Base-by-base conservation (phyloP, 2,888 invertebrate genomes). In the Matsumyia berberina region DNA sequence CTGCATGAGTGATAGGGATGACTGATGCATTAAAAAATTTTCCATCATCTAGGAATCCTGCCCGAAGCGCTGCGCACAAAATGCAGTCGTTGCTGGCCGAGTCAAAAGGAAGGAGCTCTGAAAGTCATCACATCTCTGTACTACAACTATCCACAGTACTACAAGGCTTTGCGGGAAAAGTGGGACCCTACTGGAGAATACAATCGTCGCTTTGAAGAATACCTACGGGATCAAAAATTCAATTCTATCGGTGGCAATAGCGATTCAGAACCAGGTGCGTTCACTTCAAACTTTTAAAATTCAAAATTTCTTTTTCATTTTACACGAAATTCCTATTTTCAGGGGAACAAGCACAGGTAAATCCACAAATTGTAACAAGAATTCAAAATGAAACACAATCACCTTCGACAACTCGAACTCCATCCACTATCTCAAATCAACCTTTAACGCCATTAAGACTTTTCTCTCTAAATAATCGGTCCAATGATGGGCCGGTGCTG, bases 181-280 rank as follows among this genome's bases (percentile, higher is more conserved):
- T 96, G 95, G 92, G 96, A 96, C 89, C 95, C 96, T 3, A 93
- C 94, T 9, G 95, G 95, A 0, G 93, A 94, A 79, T 94, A 93
- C 89, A 92, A 93, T 89, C 92, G 92, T 86, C 92, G 92, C 42
- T 94, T 92, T 73, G 93, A 93, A 64, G 88, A 90, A 66, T 89
- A 88, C 70, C 69, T 88, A 5, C 86, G 87, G 5, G 88, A 88
- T 57, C 87, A 87, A 58, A 88, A 87, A 33, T 88, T 88, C 70
- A 88, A 88, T 73, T 42, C 76, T 0, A 88, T 88, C 39, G 87
- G 80, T 12, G 81, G 77, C 58, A 86, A 69, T 46, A 79, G 60
- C 31, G 85, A 77, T 35, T 8, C 70, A 0, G 86, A 86, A 42
- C 49, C 37, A 67, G 83, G 86, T 83, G 8, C 9, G 76, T 72